A percentile compares a stretch with the other conserved stretches of the same genome.
Conservation (phyloP, 1,140 invertebrate genomes). For the Melanaphis sacchari region DNA sequence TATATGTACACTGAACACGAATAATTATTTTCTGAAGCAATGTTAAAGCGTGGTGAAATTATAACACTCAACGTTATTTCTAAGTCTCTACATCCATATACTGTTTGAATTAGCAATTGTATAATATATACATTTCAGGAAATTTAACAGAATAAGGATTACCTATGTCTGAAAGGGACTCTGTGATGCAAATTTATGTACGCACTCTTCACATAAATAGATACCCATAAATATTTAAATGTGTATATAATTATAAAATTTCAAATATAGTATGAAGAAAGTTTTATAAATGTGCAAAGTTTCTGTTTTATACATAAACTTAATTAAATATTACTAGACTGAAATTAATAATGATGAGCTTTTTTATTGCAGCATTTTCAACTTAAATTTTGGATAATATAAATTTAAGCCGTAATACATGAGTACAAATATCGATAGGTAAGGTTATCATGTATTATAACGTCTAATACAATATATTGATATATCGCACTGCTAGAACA, state of each 20-base stretch:
- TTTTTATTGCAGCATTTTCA: background rate
- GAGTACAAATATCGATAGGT: background rate
- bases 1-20: background rate
- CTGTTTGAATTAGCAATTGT: background rate
- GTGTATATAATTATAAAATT: constrained; percentile 17
- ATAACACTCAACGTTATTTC: background rate
- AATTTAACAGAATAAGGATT: background rate
- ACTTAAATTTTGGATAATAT: background rate
- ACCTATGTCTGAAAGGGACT: background rate
- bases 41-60: background rate
- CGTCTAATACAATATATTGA: background rate
- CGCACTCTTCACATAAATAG: background rate
- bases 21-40: background rate
- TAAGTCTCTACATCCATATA: background rate
- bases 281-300: background rate
- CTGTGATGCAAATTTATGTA: background rate
- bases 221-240: background rate
- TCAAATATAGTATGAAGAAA: background rate
- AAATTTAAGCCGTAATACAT: background rate
- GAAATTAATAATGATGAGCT: background rate
- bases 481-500: too few species aligned
- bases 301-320: background rate
- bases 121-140: constrained; percentile 14
- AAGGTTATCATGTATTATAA: background rate
- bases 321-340: background rate